Percentiles rank a stretch among this genome's conserved stretches.
phyloP scores from a whole-genome alignment of 2,888 invertebrate genomes.

The Meghimatium bilineatum region DNA sequence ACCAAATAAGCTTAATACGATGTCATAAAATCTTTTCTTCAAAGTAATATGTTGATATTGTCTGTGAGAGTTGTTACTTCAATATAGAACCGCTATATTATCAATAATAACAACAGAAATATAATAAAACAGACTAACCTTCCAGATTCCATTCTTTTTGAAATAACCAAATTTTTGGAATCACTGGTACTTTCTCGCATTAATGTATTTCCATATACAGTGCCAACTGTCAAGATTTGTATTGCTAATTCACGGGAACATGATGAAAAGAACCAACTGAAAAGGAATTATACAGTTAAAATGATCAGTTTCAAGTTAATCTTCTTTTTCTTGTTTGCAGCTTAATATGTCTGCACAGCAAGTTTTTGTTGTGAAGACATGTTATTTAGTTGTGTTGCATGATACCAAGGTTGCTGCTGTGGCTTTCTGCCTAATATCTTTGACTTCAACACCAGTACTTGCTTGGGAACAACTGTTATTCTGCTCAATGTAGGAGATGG shows the following conservation, averaged over 20 bases:
- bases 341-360: no score
- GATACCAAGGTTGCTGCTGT: no score
- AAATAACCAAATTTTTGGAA: conserved; percentile 71
- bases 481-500: no score
- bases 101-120: neutral
- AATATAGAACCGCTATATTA: neutral
- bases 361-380: no score
- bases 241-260: conserved; percentile 66
- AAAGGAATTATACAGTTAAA: neutral
- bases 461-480: no score
- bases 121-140: conserved; percentile 53
- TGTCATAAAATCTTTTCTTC: no score
- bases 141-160: conserved; percentile 60
- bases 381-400: no score
- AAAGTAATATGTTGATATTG: neutral
- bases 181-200: conserved; percentile 69
- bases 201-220: conserved; percentile 67
- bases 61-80: neutral
- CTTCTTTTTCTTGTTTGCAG: no score
- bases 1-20: no score
- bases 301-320: no score
- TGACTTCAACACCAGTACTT: no score
- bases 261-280: conserved; percentile 71
- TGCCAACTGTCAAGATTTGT: conserved; percentile 57
- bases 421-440: no score